Evolutionary conservation across 2,113 vertebrate genomes (phyloP).

Genomic region (Cairina moschata): DNA sequence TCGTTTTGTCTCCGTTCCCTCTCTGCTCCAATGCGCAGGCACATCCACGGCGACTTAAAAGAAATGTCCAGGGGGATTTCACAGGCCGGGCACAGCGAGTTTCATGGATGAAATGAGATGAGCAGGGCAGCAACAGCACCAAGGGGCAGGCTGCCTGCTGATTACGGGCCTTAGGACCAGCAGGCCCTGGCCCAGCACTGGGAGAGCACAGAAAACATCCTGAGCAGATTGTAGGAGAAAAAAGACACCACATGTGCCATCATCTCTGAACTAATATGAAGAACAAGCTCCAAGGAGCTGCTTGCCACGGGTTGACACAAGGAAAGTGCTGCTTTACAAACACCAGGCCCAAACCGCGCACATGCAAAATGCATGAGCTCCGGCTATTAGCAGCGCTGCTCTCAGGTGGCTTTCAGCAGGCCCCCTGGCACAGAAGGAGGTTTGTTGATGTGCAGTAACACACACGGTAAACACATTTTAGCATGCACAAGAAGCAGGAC

Average conservation of each 20-base stretch:
- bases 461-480: neutral
- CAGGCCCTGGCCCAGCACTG: neutral
- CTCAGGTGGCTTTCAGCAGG: constrained; percentile 28
- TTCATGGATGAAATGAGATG: neutral
- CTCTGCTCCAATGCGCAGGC: neutral
- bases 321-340: neutral
- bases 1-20: neutral
- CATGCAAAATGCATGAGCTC: constrained; percentile 23
- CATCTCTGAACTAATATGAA: neutral
- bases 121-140: neutral
- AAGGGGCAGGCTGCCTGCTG: accelerated
- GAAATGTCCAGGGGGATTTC: neutral
- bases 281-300: neutral
- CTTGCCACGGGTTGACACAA: neutral
- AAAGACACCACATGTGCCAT: neutral
- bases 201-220: neutral
- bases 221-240: neutral
- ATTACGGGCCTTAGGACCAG: neutral
- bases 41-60: neutral
- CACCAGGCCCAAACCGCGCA: neutral
- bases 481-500: neutral
- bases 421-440: neutral
- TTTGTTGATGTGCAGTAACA: neutral
- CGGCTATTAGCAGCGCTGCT: neutral
- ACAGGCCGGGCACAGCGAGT: neutral